phyloP scores from a whole-genome alignment of 2,888 invertebrate species.

The Tricholauxania praeusta region DNA sequence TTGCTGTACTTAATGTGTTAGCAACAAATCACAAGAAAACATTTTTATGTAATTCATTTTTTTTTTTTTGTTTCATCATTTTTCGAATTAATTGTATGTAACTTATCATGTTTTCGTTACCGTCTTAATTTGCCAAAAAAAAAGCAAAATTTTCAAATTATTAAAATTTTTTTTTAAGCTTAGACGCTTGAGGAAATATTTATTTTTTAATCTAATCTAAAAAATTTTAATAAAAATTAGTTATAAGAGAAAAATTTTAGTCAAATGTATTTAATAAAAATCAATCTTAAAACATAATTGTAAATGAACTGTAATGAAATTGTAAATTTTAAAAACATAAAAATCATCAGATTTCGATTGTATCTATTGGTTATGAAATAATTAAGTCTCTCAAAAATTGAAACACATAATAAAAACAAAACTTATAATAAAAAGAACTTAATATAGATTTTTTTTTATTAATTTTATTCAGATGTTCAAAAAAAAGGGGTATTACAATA shows the following conservation, averaged over 20 bases:
- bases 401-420: neutral
- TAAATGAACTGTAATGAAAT: constrained; percentile 1
- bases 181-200: neutral
- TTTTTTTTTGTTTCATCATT: too few species aligned
- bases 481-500: too few species aligned
- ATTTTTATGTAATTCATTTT: too few species aligned
- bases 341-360: constrained; percentile 4
- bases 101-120: neutral
- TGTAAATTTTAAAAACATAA: constrained; percentile 1
- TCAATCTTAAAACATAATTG: neutral
- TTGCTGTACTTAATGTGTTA: too few species aligned
- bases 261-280: constrained; percentile 35
- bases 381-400: constrained; percentile 2
- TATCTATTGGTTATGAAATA: neutral
- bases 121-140: constrained; percentile 4
- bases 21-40: too few species aligned
- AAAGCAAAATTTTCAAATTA: too few species aligned
- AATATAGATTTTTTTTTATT: neutral
- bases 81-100: too few species aligned
- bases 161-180: neutral
- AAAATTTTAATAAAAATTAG: neutral
- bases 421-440: neutral
- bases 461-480: too few species aligned
- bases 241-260: constrained; percentile 27
- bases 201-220: neutral